Percentiles rank a stretch among this genome's conserved stretches.
These are phyloP conservation scores for Hemiscyllium ocellatum DNA, from an alignment of 2,113 vertebrate species.

Conservation along the genomic window DNA sequence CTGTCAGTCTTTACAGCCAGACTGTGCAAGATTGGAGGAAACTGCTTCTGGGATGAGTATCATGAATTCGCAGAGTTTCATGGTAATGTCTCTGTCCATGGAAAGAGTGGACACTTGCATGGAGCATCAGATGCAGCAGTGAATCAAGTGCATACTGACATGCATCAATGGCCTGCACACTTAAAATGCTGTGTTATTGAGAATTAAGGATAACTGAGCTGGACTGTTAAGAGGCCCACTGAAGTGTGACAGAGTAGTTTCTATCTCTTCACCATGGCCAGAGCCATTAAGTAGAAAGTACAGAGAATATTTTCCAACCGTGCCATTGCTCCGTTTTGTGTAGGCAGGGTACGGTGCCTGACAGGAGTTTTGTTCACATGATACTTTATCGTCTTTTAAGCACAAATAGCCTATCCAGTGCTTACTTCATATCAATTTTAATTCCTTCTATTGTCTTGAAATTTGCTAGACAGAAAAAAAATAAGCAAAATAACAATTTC, in stretches of 20 bases:
- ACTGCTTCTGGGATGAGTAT: neutral
- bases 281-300: no score
- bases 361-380: no score
- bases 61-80: neutral
- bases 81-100: neutral
- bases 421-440: no score
- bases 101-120: neutral
- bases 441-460: neutral
- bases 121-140: neutral
- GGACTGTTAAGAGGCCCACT: neutral
- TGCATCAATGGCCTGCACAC: neutral
- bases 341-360: no score
- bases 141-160: neutral
- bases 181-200: neutral
- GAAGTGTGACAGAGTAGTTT: neutral
- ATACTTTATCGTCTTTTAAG: no score
- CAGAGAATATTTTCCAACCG: no score
- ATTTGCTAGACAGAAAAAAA: neutral
- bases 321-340: no score
- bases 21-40: neutral
- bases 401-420: no score
- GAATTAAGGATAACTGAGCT: neutral
- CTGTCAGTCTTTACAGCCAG: neutral
- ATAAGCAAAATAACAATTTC: neutral
- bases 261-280: neutral